Percentiles rank a stretch among this genome's conserved stretches.
These are phyloP conservation scores for Cirrhinus mrigala DNA, from an alignment of 2,797 vertebrate genomes.

Conservation along the genomic window DNA sequence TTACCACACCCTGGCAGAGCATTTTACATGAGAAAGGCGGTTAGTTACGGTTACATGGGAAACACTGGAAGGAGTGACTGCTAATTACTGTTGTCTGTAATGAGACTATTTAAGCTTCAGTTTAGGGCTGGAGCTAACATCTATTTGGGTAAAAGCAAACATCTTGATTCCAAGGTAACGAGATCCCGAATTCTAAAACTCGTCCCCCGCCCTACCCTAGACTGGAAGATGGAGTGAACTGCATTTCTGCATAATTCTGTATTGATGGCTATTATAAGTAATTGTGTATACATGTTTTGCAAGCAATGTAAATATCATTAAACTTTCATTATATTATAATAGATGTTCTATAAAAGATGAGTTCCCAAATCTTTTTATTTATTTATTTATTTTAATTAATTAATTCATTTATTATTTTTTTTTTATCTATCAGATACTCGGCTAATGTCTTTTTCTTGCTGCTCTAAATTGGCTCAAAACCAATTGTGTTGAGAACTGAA, in stretches of 20 bases:
- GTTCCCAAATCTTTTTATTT: background rate
- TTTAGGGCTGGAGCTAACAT: slow-evolving; percentile 1
- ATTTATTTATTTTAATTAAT: too few species aligned
- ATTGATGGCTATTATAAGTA: background rate
- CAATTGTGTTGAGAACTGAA: too few species aligned
- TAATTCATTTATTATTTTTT: background rate
- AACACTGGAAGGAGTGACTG: slow-evolving; percentile 56
- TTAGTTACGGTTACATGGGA: slow-evolving; percentile 57
- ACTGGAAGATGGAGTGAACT: background rate
- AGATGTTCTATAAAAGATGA: background rate
- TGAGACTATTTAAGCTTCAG: slow-evolving; percentile 45
- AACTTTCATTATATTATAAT: background rate
- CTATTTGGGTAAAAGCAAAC: background rate
- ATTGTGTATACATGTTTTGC: background rate
- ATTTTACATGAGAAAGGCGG: slow-evolving; percentile 51
- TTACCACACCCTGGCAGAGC: slow-evolving; percentile 63
- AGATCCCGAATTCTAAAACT: background rate
- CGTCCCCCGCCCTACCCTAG: background rate
- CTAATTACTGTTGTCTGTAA: slow-evolving; percentile 64
- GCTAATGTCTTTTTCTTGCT: background rate
- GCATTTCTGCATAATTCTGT: background rate
- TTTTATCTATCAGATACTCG: background rate
- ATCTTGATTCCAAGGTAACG: background rate
- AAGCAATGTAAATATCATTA: background rate
- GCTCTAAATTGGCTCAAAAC: background rate